phyloP scores from a whole-genome alignment of 2,797 vertebrate genomes.

The Intellagama lesueurii region DNA sequence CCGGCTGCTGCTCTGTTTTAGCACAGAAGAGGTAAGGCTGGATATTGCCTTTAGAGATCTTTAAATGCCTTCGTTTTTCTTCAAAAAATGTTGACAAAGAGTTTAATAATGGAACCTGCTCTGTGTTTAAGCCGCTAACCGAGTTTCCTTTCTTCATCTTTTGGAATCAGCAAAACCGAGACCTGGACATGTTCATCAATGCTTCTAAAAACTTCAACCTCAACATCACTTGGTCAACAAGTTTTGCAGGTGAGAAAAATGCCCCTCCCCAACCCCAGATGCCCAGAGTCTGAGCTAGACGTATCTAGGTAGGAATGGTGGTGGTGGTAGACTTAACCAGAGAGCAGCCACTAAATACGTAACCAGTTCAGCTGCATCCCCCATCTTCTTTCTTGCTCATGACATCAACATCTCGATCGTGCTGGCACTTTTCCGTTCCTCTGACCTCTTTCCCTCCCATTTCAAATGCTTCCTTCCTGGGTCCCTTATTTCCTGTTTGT shows the following conservation, averaged over 20 bases:
- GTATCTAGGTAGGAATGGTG: neutral
- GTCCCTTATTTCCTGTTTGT: neutral
- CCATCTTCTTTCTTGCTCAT: neutral
- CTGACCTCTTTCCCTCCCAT: neutral
- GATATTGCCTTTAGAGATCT: neutral
- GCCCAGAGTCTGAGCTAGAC: neutral
- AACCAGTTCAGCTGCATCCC: neutral
- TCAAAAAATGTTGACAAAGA: neutral
- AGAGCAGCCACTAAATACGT: neutral
- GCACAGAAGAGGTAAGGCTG: neutral
- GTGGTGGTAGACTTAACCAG: neutral
- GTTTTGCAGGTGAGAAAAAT: constrained; percentile 88
- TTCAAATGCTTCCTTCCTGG: neutral
- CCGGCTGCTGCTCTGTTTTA: neutral
- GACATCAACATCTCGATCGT: too few species aligned
- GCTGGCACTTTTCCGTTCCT: neutral
- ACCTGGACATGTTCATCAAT: constrained; percentile 98
- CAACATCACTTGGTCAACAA: constrained; percentile 97
- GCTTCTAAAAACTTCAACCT: constrained; percentile 99
- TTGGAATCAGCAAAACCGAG: constrained; percentile 90
- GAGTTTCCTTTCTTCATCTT: neutral
- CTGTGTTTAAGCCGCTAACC: constrained; percentile 28
- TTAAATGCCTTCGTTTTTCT: neutral
- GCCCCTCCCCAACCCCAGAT: neutral
- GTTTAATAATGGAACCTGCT: constrained; percentile 10